Conservation (phyloP, 2,113 vertebrate genomes). For the Solenodon paradoxus region DNA sequence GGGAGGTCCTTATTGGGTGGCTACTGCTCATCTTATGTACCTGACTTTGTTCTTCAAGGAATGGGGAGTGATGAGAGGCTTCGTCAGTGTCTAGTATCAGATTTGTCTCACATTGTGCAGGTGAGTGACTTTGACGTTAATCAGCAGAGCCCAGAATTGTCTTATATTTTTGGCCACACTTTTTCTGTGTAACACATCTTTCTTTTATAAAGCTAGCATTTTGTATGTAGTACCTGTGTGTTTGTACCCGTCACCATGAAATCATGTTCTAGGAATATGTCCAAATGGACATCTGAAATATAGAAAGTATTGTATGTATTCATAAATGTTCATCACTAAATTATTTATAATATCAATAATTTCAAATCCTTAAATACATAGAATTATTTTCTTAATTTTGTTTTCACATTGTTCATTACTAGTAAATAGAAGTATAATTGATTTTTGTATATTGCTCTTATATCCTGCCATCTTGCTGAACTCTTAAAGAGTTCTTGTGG, state of each 20-base stretch:
- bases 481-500: background rate
- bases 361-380: no score
- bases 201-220: constrained; percentile 34
- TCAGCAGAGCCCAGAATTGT: constrained; percentile 52
- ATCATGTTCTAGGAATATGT: background rate
- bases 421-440: background rate
- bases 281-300: constrained; percentile 22
- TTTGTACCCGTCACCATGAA: constrained; percentile 8
- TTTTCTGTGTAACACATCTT: background rate
- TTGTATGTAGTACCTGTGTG: background rate
- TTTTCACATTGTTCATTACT: constrained; percentile 17
- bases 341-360: no score
- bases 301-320: background rate
- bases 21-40: constrained; percentile 96
- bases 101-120: constrained; percentile 96
- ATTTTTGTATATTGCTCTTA: background rate
- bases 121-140: constrained; percentile 81
- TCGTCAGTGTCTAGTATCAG: constrained; percentile 91
- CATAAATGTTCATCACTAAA: background rate
- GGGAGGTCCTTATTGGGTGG: constrained; percentile 96
- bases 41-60: constrained; percentile 98
- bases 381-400: background rate
- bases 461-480: background rate
- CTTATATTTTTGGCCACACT: constrained; percentile 38
- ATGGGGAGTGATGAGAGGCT: constrained; percentile 94